Base-by-base conservation (phyloP, 2,888 invertebrate genomes). In the Tyria jacobaeae region DNA sequence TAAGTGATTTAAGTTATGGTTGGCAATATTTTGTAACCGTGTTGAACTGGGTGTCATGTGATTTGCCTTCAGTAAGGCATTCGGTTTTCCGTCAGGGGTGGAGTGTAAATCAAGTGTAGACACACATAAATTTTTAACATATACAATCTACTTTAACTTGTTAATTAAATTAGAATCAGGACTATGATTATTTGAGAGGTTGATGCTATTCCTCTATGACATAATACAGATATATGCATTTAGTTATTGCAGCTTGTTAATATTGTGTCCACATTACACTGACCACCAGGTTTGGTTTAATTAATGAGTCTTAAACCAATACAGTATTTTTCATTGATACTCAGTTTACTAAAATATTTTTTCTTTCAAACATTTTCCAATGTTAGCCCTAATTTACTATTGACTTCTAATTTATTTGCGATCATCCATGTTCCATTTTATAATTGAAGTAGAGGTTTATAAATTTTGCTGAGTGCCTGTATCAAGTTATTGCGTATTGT, bases 401-500 rank as follows among this genome's bases (percentile, higher is more conserved):
- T 17, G 41, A 21, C 12, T 1, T 21, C 12, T 10, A 12, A 21
- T 44, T 12, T 21, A 21, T 21, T 17, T n/a, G n/a, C n/a, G n/a
- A n/a, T n/a, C n/a, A n/a, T 31, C 6, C 27, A 35, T 62, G 48
- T 64, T 67, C 52, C 57, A 60, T 48, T 60, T 68, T 66, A 66
- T 73, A 60, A 60, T 52, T 48, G 64, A 54, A 71, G 59, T 71
- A 75, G 69, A 58, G 57, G 63, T 75, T 73, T 76, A 73, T 75
- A 76, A 75, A 78, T 75, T 80, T 44, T 79, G 77, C 73, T 76
- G 73, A 78, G 81, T 82, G 84, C 83, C 80, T 79, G 67, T 75
- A 75, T 70, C 47, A 57, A 50, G 52, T 68, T 68, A 65, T 64
- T 69, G 70, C 73, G 73, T 71, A 66, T 63, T 68, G 62, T 77